Base-by-base conservation (phyloP, 2,888 invertebrate genomes). In the Agrochola litura region DNA sequence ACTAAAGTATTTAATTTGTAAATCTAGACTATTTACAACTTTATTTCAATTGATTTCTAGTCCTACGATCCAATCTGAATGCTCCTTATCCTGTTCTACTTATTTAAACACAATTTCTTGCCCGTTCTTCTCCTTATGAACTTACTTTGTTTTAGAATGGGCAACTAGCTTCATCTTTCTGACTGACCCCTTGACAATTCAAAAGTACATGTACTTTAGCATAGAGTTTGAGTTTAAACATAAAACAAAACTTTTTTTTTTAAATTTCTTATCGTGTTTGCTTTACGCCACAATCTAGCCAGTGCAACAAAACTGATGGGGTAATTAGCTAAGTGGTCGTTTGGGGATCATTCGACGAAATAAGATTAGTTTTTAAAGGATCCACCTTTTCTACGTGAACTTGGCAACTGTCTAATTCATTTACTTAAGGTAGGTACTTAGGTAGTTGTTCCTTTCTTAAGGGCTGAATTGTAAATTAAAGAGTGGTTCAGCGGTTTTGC, bases 251-350 rank as follows among this genome's bases (percentile, higher is more conserved):
- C 14, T 30, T 70, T 41, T 79, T 60, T 49, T 65, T 30, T 19
- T 4, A n/a, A n/a, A 49, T 61, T 49, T 63, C 37, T 67, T 73
- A 73, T 76, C 41, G 25, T 60, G 54, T 67, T 67, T 41, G 37
- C 30, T 65, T 66, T 41, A 69, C 64, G 14, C n/a, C 61, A 30
- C 43, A 43, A 69, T 66, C 76, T 54, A 49, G n/a, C 19, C 49
- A 52, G 30, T 76, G 54, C 73, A 76, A 37, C 56, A 61, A n/a
- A 77, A 82, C 67, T 83, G 85, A 83, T 76, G 63, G 63, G 61
- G 65, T 76, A 77, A 83, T 86, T 86, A 85, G 58, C 80, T 76
- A 75, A 86, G 80, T 86, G 80, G 73, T 64, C 77, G 61, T 56
- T 73, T 49, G 73, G 67, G 69, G 76, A 67, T 37, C 46, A 56